Conservation (phyloP, 2,888 invertebrate species). For the Leptinotarsa haldemani region DNA sequence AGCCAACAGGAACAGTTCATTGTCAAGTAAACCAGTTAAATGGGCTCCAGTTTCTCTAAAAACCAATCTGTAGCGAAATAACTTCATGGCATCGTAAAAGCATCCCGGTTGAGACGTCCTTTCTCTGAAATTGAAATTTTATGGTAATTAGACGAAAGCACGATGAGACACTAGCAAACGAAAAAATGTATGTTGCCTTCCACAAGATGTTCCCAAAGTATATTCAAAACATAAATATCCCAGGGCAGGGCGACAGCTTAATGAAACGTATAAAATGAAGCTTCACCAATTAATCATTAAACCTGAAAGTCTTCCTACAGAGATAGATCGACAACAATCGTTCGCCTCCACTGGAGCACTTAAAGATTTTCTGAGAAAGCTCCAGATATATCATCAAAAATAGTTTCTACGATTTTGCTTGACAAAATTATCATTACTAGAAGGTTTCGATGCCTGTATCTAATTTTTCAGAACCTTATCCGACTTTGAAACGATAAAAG, state of each 20-base stretch:
- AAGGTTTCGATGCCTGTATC: too few relatives aligned
- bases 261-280: conserved; percentile 1
- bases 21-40: conserved; percentile 7
- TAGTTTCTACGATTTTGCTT: too few relatives aligned
- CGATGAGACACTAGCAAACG: not conserved
- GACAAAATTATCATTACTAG: too few relatives aligned
- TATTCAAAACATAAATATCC: not conserved
- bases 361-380: not conserved
- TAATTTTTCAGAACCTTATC: too few relatives aligned
- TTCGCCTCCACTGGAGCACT: not conserved
- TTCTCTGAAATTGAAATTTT: conserved; percentile 23
- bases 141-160: conserved; percentile 25
- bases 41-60: not conserved
- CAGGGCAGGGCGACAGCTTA: not conserved
- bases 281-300: not conserved
- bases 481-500: too few relatives aligned
- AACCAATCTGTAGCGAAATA: conserved; percentile 20
- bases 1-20: not conserved
- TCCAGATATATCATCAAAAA: not conserved
- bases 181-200: not conserved
- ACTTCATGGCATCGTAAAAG: conserved; percentile 23
- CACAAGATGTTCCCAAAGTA: conserved; percentile 1
- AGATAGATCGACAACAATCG: too few relatives aligned
- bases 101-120: not conserved
- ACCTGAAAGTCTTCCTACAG: not conserved